These are phyloP conservation scores for Hoplodrina ambigua DNA, from an alignment of 2,888 invertebrate genomes.

Conservation along the genomic window DNA sequence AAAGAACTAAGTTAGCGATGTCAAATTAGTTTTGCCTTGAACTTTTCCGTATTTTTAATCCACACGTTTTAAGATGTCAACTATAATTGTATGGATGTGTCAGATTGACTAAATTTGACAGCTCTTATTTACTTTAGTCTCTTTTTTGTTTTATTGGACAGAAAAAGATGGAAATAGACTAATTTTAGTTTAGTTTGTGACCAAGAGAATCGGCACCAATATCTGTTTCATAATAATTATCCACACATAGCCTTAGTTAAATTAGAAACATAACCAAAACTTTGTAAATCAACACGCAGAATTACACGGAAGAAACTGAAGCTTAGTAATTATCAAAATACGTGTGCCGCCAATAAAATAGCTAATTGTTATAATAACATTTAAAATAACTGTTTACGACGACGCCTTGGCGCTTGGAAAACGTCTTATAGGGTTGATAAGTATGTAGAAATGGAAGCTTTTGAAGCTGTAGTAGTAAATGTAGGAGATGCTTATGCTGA, in stretches of 20 bases:
- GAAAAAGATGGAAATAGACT: no score
- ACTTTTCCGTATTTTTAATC: no score
- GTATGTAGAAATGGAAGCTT: background rate
- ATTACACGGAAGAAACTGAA: slow-evolving; percentile 26
- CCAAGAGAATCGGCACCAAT: no score
- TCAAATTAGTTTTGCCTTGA: no score
- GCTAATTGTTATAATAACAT: slow-evolving; percentile 68
- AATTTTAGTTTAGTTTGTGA: no score
- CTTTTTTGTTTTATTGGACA: no score
- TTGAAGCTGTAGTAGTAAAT: background rate
- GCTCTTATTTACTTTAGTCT: no score
- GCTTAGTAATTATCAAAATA: slow-evolving; percentile 49
- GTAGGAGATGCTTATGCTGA: background rate
- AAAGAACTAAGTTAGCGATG: no score
- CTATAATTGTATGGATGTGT: no score
- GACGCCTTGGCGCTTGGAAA: slow-evolving; percentile 40
- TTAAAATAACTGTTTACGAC: slow-evolving; percentile 68
- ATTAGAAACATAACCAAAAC: slow-evolving; percentile 10
- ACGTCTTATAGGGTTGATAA: slow-evolving; percentile 51
- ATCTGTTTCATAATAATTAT: background rate
- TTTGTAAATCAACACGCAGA: slow-evolving; percentile 20
- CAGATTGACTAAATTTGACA: no score
- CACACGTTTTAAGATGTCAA: no score
- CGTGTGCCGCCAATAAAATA: slow-evolving; percentile 42
- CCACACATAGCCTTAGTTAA: background rate